Percentiles rank a stretch among this genome's conserved stretches.
phyloP scores from a whole-genome alignment of 2,888 invertebrate genomes.

The Eristalis tenax region DNA sequence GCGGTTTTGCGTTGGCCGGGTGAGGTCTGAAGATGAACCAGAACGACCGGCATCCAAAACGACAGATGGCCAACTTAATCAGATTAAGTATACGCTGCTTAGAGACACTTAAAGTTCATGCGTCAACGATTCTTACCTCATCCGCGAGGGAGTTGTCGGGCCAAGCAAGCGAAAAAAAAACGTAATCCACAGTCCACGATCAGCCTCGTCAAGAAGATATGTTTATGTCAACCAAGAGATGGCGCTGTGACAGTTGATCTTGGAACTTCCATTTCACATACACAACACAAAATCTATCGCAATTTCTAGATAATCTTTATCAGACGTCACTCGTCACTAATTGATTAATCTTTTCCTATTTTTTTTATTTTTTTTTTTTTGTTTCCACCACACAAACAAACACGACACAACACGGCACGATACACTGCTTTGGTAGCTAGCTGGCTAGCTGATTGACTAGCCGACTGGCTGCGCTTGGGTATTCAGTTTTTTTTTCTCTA shows the following conservation, averaged over 20 bases:
- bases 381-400: neutral
- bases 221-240: conserved; percentile 27
- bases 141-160: neutral
- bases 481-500: neutral
- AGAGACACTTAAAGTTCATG: neutral
- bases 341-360: conserved; percentile 15
- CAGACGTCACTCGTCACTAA: conserved; percentile 29
- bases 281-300: neutral
- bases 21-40: conserved; percentile 43
- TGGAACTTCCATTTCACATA: conserved; percentile 25
- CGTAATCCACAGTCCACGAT: conserved; percentile 38
- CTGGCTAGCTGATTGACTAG: neutral
- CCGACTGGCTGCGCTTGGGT: neutral
- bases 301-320: conserved; percentile 1
- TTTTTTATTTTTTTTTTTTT: neutral
- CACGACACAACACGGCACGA: neutral
- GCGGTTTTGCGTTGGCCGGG: conserved; percentile 14
- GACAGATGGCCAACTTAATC: neutral
- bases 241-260: conserved; percentile 31
- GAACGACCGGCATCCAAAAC: conserved; percentile 46
- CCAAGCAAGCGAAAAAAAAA: neutral
- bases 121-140: neutral
- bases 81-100: too few species aligned
- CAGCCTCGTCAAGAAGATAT: neutral
- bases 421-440: neutral